Base-by-base conservation (phyloP, 2,888 invertebrate species). In the Thymelicus acteon region DNA sequence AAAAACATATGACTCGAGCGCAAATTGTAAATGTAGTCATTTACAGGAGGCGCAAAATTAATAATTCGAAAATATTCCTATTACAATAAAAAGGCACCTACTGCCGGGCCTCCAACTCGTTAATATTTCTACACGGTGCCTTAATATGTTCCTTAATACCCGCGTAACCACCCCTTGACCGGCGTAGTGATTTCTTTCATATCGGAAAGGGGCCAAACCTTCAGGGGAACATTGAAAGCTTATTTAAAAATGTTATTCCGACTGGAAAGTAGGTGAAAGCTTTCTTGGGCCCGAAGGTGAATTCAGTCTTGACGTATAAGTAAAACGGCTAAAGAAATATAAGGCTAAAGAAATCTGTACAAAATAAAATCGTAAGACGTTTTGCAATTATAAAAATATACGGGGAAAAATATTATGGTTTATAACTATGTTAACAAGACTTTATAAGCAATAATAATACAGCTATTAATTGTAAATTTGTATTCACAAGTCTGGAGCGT, bases 221-320 rank as follows among this genome's bases (percentile, higher is more conserved):
- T 6, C n/a, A 15, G 13, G 5, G 44, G 31, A 24, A 31, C 37
- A 54, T 69, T 69, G 31, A 47, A 69, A 63, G 62, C 57, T 69
- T 69, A 69, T 69, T 69, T 63, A 39, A 68, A 54, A 61, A 19
- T 47, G 47, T 62, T 69, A 63, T 62, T 63, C 54, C 47, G 31
- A n/a, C 47, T 62, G 62, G 57, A 69, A 69, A 69, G 13, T 57
- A 63, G 62, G 62, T 58, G 44, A 68, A 67, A 44, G 48, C 44
- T 52, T 68, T 54, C 61, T 68, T 40, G 39, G 52, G 31, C 40
- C n/a, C 67, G 19, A 60, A 60, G 40, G 52, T 67, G 10, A 61
- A 67, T n/a, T 60, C 1, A 8, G 37, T 15, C 4, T 31, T 37
- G 0, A 13, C 15, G 52, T 64, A 52, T 37, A 24, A 37, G 13